Evolutionary conservation across 2,888 invertebrate genomes (phyloP), one percentile per base, ranked within the genome.

Genomic region (Shargacucullia verbasci): DNA sequence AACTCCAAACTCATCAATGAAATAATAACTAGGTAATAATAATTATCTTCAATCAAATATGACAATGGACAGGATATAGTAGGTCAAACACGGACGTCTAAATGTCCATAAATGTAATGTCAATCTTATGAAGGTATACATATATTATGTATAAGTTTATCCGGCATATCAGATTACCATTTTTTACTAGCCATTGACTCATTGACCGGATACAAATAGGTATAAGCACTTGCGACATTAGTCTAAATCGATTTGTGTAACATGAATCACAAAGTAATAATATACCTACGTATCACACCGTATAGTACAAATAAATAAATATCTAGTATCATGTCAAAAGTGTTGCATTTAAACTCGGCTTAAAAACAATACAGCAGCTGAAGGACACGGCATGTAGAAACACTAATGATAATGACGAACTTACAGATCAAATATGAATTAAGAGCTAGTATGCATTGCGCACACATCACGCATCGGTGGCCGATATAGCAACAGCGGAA

Each of bases 401-500:
- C 47, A 70, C 37, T 72, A 76, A 74, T 63, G 65, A 57, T 69
- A 72, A 72, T 69, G 63, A 70, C 52, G 29, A 52, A 55, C 56
- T 59, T 69, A 48, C 52, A 70, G 63, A 76, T 76, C 74, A 74
- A 74, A 76, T 71, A 70, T 69, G 63, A 70, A 73, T 73, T 74
- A 74, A 73, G 66, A 70, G 49, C 13, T 38, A 54, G 50, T 44
- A 20, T 61, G 38, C 34, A 45, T 81, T 82, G 80, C 75, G 76
- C 54, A 70, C 34, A 64, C 48, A 63, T 29, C 75, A 80, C 70
- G 82, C 82, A 78, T 72, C 74, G 80, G 49, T 79, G 76, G 73
- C 37, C 54, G 53, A 77, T 73, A 79, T 78, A 73, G 80, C 81
- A 80, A 83, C 78, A 82, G 62, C 80, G 83, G 84, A 83, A 80